phyloP scores from a whole-genome alignment of 64 coral and sea anemone genomes.

The Montipora cactus region DNA sequence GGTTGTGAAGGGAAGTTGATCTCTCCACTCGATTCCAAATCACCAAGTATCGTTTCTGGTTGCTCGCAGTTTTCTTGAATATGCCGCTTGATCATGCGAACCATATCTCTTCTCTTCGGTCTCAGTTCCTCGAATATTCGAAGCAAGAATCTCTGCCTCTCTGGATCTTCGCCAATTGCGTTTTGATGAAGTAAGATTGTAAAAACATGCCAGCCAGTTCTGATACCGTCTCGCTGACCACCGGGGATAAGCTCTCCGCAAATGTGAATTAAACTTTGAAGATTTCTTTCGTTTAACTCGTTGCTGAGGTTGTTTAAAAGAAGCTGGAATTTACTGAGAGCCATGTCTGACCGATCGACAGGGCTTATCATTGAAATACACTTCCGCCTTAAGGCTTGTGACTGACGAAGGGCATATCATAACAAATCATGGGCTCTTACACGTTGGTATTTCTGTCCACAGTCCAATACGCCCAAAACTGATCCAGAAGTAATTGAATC shows the following conservation, averaged over 20 bases:
- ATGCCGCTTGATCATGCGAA: constrained; percentile 36
- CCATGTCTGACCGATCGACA: neutral
- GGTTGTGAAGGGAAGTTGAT: neutral
- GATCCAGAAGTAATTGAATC: no score
- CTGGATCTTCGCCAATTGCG: constrained; percentile 46
- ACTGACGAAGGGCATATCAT: no score
- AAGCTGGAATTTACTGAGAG: constrained; percentile 51
- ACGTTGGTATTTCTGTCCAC: no score
- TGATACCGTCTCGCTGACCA: constrained; percentile 58
- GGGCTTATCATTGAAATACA: no score
- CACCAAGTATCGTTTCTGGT: neutral
- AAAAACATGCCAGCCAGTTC: constrained; percentile 56
- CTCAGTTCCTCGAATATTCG: constrained; percentile 48
- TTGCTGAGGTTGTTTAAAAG: constrained; percentile 83
- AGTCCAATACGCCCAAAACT: no score
- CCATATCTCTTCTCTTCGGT: constrained; percentile 67
- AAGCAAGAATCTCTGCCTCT: constrained; percentile 63
- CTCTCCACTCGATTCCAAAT: neutral
- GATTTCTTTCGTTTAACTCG: constrained; percentile 59
- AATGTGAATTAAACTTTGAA: constrained; percentile 64
- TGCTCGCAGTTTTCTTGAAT: constrained; percentile 48
- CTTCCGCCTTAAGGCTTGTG: no score
- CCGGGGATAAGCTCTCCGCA: constrained; percentile 49
- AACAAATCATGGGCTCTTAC: no score
- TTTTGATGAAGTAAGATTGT: constrained; percentile 57